Base-by-base conservation (phyloP, 2,797 vertebrate species). In the Dendrocincla tyrannina region DNA sequence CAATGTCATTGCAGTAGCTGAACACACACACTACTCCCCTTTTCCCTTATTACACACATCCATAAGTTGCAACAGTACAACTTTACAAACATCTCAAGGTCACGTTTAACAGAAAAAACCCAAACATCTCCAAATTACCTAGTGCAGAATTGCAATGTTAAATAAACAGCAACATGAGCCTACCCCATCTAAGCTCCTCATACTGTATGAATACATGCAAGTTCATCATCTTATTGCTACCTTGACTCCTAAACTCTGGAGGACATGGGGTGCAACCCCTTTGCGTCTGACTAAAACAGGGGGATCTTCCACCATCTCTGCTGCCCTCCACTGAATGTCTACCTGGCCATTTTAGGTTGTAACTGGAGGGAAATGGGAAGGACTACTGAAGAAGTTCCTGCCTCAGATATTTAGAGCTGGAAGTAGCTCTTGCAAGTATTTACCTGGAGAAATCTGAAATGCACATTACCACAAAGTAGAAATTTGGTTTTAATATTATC, bases 181-280 rank as follows among this genome's bases (percentile, higher is more conserved):
- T 33, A 35, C 1, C 7, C 9, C 7, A 41, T 46, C 12, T 10
- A 70, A 47, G 12, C 1, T 8, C 17, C 42, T 47, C 1, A 1
- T 15, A 28, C 30, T 35, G 4, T 16, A 30, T 1, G 1, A 60
- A 42, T 7, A 37, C 0, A 2, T 14, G 1, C 1, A 37, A 41
- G 4, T 37, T 44, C 42, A 37, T 41, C 5, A 37, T 17, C 12
- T 39, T 59, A 42, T 41, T 37, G 6, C 33, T 70, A 17, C 2
- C 1, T 52, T 32, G 17, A 52, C 23, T 50, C 30, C 60, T 42
- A 13, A 66, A 17, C 46, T 81, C 53, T 78, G 20, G 28, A 78
- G 74, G 14, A n/a, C 27, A 16, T 0, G 1, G 44, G 83, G 17
- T 7, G 7, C 20, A 46, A 46, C 50, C 12, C 6, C 13, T 37